These are phyloP conservation scores for Crypturellus tataupa DNA, from an alignment of 2,797 vertebrate genomes.

Conservation along the genomic window DNA sequence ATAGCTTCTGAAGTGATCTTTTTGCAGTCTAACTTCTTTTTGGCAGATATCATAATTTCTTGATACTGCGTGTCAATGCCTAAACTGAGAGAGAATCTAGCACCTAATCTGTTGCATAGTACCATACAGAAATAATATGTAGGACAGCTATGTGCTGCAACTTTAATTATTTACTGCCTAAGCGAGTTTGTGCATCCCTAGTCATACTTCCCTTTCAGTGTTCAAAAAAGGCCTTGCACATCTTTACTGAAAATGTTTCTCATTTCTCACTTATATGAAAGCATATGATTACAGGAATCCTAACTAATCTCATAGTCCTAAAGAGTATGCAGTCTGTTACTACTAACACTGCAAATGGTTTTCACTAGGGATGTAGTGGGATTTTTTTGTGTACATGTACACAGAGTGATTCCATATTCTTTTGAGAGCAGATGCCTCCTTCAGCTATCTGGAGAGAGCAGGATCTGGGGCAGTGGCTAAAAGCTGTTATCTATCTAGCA, in stretches of 20 bases:
- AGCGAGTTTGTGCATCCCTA: background rate
- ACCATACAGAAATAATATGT: background rate
- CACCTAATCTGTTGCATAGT: background rate
- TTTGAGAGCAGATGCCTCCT: background rate
- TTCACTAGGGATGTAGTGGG: background rate
- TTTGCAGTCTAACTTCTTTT: background rate
- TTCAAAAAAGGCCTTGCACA: too few relatives aligned
- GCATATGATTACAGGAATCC: fast-evolving
- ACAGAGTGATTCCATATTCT: background rate
- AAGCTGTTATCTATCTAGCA: background rate
- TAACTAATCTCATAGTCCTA: background rate
- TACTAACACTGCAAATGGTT: background rate
- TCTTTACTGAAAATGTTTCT: background rate
- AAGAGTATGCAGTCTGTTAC: background rate
- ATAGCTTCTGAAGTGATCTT: constrained; percentile 15
- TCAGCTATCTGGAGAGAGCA: background rate
- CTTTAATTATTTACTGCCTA: background rate
- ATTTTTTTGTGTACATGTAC: background rate
- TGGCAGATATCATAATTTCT: background rate
- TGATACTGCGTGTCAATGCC: background rate
- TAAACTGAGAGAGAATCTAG: background rate
- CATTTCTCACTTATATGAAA: background rate
- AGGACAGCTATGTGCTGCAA: background rate
- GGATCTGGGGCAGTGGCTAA: background rate
- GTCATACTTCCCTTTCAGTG: background rate